Conservation (phyloP, 2,888 invertebrate species). For the Morpho achilles region DNA sequence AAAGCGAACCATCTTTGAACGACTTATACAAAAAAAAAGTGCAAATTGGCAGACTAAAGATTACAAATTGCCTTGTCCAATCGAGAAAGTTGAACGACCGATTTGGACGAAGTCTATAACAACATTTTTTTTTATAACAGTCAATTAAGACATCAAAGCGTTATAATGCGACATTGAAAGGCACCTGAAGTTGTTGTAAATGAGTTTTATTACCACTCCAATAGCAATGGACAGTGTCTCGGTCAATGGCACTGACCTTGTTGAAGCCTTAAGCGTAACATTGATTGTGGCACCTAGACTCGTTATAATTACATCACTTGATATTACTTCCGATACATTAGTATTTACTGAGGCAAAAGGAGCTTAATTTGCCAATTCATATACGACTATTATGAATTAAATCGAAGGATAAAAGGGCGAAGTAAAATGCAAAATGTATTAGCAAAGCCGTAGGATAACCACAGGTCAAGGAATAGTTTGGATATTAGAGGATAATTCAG, state of each 20-base stretch:
- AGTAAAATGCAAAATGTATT: too few relatives aligned
- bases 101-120: not conserved
- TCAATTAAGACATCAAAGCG: constrained; percentile 4
- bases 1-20: too few relatives aligned
- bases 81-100: not conserved
- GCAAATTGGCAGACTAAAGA: too few relatives aligned
- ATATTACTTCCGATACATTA: constrained; percentile 10
- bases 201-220: constrained; percentile 15
- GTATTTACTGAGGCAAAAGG: not conserved
- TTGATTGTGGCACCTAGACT: constrained; percentile 25
- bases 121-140: not conserved
- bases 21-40: too few relatives aligned
- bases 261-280: constrained; percentile 29
- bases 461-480: too few relatives aligned
- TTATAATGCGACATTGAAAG: constrained; percentile 6
- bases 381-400: too few relatives aligned
- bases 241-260: constrained; percentile 47
- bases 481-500: too few relatives aligned
- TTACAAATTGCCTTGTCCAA: not conserved
- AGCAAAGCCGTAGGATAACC: too few relatives aligned
- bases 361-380: too few relatives aligned
- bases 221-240: constrained; percentile 19
- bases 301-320: constrained; percentile 24
- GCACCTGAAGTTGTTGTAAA: constrained; percentile 9
- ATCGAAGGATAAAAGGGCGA: too few relatives aligned